phyloP scores from a whole-genome alignment of 2,113 vertebrate species.

The Pitta sordida region DNA sequence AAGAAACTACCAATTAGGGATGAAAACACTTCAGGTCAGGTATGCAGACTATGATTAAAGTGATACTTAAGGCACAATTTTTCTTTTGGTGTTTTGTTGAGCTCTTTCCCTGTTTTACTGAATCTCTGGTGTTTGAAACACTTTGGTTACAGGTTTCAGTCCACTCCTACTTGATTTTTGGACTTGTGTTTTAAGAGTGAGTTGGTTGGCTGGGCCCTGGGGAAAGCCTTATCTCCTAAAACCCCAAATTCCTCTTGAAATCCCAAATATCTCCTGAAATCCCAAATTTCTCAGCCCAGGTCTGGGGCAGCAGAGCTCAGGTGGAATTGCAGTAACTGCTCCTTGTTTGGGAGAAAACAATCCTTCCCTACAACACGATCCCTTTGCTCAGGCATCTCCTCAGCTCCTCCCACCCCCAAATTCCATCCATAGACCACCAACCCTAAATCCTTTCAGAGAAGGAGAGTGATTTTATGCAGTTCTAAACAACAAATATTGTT shows the following conservation, averaged over 20 bases:
- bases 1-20: conserved; percentile 20
- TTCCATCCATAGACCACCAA: neutral
- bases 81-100: neutral
- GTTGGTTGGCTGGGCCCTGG: neutral
- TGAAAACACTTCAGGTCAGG: neutral
- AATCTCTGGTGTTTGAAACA: neutral
- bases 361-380: neutral
- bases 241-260: neutral
- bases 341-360: neutral
- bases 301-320: neutral
- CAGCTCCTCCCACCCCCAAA: neutral
- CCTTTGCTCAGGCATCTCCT: neutral
- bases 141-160: neutral
- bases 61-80: neutral
- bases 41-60: neutral
- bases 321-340: neutral
- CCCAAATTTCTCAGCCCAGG: neutral
- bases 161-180: neutral
- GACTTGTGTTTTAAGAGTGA: neutral
- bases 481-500: neutral
- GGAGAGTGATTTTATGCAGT: neutral
- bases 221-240: neutral
- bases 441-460: neutral
- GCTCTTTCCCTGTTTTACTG: neutral
- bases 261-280: neutral